Conservation (phyloP, 2,888 invertebrate species). For the Carabus problematicus region DNA sequence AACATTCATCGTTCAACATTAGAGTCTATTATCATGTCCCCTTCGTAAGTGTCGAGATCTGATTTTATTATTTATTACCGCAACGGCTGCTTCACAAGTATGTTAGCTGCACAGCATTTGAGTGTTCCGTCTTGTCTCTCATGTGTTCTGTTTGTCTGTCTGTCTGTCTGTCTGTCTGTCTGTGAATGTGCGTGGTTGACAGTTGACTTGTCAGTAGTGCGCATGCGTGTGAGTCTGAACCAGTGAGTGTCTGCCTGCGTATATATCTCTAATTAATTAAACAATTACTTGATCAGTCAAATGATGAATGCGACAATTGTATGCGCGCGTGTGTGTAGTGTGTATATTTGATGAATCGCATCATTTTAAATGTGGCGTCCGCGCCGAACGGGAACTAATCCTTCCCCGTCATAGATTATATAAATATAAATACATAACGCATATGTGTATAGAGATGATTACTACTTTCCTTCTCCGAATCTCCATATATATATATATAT, state of each 20-base stretch:
- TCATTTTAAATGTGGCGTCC: slow-evolving; percentile 38
- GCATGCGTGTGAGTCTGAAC: no score
- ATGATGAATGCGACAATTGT: no score
- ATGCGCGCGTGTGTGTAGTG: slow-evolving; percentile 8
- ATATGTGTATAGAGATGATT: slow-evolving; percentile 39
- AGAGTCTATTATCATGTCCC: no score
- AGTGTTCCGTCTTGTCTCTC: slow-evolving; percentile 10
- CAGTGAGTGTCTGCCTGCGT: no score
- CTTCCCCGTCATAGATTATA: slow-evolving; percentile 35
- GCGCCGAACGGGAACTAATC: slow-evolving; percentile 32
- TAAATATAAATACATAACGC: slow-evolving; percentile 36
- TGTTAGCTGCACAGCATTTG: slow-evolving; percentile 42
- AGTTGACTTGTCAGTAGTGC: no score
- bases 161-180: slow-evolving; percentile 9
- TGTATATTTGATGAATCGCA: slow-evolving; percentile 20
- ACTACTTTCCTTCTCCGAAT: neutral
- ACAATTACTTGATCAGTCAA: no score
- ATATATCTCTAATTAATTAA: no score
- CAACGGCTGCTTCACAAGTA: slow-evolving; percentile 37
- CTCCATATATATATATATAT: neutral
- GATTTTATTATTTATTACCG: slow-evolving; percentile 41
- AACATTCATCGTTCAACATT: no score
- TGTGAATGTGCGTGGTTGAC: slow-evolving; percentile 3
- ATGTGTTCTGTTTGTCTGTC: slow-evolving; percentile 1
- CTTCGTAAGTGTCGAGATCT: slow-evolving; percentile 38